Base-by-base conservation (phyloP, 2,113 vertebrate genomes). In the Sinocyclocheilus maitianheensis region DNA sequence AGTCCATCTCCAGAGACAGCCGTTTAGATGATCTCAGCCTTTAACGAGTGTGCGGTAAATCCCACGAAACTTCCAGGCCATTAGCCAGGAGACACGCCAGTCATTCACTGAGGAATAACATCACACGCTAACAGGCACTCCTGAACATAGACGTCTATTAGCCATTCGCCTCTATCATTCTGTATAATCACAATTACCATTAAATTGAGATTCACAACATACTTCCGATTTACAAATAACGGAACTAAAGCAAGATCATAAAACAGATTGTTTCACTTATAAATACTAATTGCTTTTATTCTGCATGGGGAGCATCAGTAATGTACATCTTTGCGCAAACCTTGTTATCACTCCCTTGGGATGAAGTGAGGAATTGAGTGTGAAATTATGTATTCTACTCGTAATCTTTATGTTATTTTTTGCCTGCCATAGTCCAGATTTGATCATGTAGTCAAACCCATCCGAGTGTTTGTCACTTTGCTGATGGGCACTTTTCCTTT, bases 1-100 rank as follows among this genome's bases (percentile, higher is more conserved):
- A 86, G 89, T 92, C 90, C 82, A 90, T 93, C 90, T 92, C 87
- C 74, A 82, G 13, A 87, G 91, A 93, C 89, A 89, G 89, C 48
- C 65, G 4, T 89, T 92, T 91, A 87, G 85, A 89, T 16, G 85
- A 79, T 89, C 81, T 77, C 46, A 48, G 18, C 79, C 78, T 86
- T 86, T 34, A 34, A 34, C 30, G 30, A 34, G 77, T 69, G 34
- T 24, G 26, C 74, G 84, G 65, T 86, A 86, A 90, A 92, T 90
- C 77, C n/a, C 78, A 86, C 55, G 62, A 82, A 84, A 72, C 65
- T 55, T 43, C 24, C 81, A 55, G 51, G 30, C 67, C 48, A 71
- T 71, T 71, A 67, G 55, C 65, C 65, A 83, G 26, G 30, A 53
- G 67, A 48, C 46, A 55, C 11, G 51, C 26, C 43, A 14, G 48